Percentiles rank a stretch among this genome's conserved stretches.
Evolutionary conservation across 2,113 vertebrate species (phyloP).

Genomic region (Spilogale gracilis): DNA sequence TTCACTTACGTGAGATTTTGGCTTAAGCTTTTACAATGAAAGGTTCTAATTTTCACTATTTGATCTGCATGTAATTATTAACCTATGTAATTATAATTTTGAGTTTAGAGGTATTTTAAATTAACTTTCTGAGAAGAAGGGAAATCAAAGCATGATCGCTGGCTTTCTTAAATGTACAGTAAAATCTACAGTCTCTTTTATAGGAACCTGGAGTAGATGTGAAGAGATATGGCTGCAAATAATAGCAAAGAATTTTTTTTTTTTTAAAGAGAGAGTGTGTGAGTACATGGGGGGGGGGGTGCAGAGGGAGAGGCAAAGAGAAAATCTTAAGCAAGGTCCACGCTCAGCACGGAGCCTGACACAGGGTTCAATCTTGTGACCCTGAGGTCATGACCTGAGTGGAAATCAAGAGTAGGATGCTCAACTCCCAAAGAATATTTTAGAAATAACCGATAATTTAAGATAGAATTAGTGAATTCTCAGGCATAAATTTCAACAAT

Average conservation of each 20-base stretch:
- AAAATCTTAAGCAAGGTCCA: background rate
- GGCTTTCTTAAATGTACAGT: background rate
- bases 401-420: background rate
- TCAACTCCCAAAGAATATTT: background rate
- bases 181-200: background rate
- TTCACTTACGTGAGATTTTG: background rate
- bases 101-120: background rate
- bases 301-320: background rate
- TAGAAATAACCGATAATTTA: background rate
- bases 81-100: background rate
- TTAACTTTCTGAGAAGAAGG: background rate
- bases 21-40: background rate
- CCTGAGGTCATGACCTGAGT: background rate
- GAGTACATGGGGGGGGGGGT: background rate
- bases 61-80: background rate
- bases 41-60: background rate
- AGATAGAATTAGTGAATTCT: constrained; percentile 7
- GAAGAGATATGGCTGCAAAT: background rate
- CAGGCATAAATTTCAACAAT: background rate
- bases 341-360: background rate
- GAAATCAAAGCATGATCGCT: background rate
- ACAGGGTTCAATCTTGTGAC: background rate
- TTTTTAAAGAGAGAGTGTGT: background rate
- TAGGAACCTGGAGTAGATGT: background rate
- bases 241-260: background rate